Evolutionary conservation across 2,888 invertebrate species (phyloP).

Genomic region (Biston betularia): DNA sequence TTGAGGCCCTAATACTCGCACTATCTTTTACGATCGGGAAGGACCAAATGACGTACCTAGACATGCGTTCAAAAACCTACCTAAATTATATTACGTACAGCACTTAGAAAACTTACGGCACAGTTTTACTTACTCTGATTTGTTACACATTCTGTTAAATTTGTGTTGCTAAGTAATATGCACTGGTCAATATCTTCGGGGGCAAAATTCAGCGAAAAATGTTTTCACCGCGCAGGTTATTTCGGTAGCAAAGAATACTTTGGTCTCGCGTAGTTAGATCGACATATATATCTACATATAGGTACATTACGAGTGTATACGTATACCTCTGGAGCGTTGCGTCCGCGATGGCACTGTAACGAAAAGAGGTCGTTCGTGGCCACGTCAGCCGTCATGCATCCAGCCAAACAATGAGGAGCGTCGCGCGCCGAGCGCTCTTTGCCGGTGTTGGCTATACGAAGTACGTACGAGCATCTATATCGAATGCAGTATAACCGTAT

Average conservation of each 20-base stretch:
- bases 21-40: background rate
- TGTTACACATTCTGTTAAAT: background rate
- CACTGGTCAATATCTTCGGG: conserved; percentile 4
- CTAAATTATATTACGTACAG: no score
- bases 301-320: background rate
- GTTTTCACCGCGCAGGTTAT: conserved; percentile 21
- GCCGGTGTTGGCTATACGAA: conserved; percentile 50
- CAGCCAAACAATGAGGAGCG: conserved; percentile 73
- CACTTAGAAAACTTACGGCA: no score
- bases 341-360: conserved; percentile 74
- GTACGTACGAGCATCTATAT: conserved; percentile 60
- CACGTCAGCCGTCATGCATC: conserved; percentile 66
- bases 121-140: conserved; percentile 1
- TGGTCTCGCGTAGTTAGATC: conserved; percentile 21
- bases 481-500: conserved; percentile 48
- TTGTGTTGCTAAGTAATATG: background rate
- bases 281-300: background rate
- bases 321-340: conserved; percentile 56
- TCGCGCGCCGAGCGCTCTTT: conserved; percentile 49
- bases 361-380: conserved; percentile 81
- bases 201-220: conserved; percentile 7
- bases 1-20: background rate
- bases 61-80: no score
- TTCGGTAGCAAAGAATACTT: conserved; percentile 27
- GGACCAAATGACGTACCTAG: no score